Base-by-base conservation (phyloP, 2,113 vertebrate genomes). In the Melanocharis versteri region DNA sequence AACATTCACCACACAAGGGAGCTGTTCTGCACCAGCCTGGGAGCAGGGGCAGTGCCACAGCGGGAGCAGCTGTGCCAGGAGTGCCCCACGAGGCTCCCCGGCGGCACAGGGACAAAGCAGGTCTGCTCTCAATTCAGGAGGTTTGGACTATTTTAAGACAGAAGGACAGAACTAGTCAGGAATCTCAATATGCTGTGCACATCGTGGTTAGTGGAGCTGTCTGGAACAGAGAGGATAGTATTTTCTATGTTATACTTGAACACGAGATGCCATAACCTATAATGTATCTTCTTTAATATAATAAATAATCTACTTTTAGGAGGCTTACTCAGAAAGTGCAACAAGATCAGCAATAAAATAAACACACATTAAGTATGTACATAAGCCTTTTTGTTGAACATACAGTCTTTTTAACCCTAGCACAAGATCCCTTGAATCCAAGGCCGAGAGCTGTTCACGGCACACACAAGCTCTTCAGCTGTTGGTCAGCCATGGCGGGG, bases 271-370 rank as follows among this genome's bases (percentile, higher is more conserved):
- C 53, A 64, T 77, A 80, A 76, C 73, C 65, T 93, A 40, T 75
- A 69, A 78, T 10, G 50, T 56, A 73, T 93, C 50, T 94, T 84
- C 44, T 88, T 79, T 78, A 90, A 89, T 92, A 95, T 66, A 89
- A 93, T 94, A 95, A 96, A 94, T 96, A 87, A 87, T 80, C 86
- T 86, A 80, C 68, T 94, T 90, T 71, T 66, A 92, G 48, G 64
- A 95, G 88, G 64, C 93, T 94, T 90, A 84, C 13, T 89, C 51
- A 64, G 71, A 96, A 92, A 95, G 93, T 92, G 92, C 96, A 95
- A 53, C 40, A 87, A 95, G 86, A 90, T 78, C 80, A 81, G 72
- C 90, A 82, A 50, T 75, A 92, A 96, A 95, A 92, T 71, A 94
- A 94, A 90, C 77, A 92, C 69, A 85, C 28, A 10, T 79, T 84